Conservation (phyloP, 2,113 vertebrate species). For the Urocolius indicus region DNA sequence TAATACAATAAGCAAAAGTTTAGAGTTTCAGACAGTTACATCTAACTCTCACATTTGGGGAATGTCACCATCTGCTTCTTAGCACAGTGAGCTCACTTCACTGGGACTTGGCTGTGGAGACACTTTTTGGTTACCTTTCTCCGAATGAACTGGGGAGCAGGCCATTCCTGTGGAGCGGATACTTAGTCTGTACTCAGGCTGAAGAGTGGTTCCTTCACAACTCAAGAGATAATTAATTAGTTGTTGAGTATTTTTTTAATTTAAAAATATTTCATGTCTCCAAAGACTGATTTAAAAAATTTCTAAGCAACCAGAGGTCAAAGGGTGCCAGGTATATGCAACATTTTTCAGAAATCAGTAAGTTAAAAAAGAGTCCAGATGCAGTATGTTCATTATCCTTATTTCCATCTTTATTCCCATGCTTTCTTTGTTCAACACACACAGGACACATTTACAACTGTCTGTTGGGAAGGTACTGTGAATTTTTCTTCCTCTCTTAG, state of each 20-base stretch:
- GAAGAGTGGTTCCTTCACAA: neutral
- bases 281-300: neutral
- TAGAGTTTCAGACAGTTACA: neutral
- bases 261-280: neutral
- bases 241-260: neutral
- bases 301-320: neutral
- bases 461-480: neutral
- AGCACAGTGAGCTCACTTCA: neutral
- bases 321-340: neutral
- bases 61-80: neutral
- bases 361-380: neutral
- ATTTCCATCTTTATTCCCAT: neutral
- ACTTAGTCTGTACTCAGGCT: neutral
- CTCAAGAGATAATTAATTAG: neutral
- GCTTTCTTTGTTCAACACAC: slow-evolving; percentile 10
- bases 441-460: neutral
- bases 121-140: neutral
- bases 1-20: neutral
- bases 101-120: rapidly evolving
- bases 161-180: rapidly evolving
- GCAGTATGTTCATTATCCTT: neutral
- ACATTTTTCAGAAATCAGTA: neutral
- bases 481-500: slow-evolving; percentile 7
- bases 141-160: neutral
- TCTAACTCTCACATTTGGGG: neutral